These are phyloP conservation scores for Sminthurides bifidus DNA, from an alignment of 1,140 invertebrate species.

Conservation along the genomic window DNA sequence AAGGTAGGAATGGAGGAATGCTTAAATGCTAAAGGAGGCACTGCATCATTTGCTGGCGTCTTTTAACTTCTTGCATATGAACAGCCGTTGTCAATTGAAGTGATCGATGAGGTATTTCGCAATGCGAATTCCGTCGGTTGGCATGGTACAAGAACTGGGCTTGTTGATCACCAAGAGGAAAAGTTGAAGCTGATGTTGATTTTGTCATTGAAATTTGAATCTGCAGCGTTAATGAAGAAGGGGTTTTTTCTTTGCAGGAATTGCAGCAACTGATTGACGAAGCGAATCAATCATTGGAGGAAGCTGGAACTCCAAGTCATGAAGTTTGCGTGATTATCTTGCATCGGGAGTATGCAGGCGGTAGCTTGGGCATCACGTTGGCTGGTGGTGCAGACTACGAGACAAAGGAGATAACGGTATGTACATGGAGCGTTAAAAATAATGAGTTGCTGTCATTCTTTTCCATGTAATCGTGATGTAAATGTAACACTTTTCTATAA, in stretches of 20 bases:
- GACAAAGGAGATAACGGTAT: conserved; percentile 76
- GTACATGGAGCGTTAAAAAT: conserved; percentile 24
- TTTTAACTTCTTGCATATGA: no score
- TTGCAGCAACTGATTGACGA: conserved; percentile 51
- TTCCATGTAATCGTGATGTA: no score
- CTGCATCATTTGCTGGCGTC: no score
- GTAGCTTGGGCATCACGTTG: conserved; percentile 71
- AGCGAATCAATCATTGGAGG: conserved; percentile 47
- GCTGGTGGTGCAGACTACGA: conserved; percentile 80
- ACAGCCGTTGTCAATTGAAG: no score
- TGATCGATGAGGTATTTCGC: no score
- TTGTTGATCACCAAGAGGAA: no score
- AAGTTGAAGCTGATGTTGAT: no score
- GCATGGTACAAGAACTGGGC: no score
- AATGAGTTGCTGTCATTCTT: no score
- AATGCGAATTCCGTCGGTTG: no score
- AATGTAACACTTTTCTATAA: conserved; percentile 1
- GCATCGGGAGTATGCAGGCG: conserved; percentile 50
- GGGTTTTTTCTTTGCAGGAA: conserved; percentile 38
- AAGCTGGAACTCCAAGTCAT: conserved; percentile 40
- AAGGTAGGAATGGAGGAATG: no score
- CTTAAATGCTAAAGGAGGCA: no score
- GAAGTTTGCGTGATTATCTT: conserved; percentile 50
- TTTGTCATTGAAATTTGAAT: not conserved
- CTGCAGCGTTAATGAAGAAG: not conserved